Evolutionary conservation across 2,113 vertebrate genomes (phyloP).

Genomic region (Sturnira hondurensis): DNA sequence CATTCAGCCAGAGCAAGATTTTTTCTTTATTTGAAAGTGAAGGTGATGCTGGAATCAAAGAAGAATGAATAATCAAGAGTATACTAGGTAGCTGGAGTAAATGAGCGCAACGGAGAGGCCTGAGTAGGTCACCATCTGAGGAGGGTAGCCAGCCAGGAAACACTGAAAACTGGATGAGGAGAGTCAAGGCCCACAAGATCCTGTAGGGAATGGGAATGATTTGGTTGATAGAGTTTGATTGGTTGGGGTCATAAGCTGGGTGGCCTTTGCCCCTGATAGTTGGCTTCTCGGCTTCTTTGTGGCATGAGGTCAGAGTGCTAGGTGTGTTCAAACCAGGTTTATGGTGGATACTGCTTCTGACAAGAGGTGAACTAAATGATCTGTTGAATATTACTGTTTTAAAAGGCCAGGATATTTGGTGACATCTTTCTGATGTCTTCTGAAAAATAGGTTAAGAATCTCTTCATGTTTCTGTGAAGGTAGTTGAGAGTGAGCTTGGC

Average conservation of each 20-base stretch:
- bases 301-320: not conserved
- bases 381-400: not conserved
- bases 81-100: not conserved
- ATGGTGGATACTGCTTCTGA: not conserved
- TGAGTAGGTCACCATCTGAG: not conserved
- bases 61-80: not conserved
- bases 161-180: not conserved
- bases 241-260: not conserved
- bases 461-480: not conserved
- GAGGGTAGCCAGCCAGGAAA: not conserved
- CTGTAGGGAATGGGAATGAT: not conserved
- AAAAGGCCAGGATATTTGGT: not conserved
- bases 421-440: not conserved
- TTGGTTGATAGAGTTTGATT: not conserved
- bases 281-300: not conserved
- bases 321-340: not conserved
- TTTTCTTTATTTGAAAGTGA: not conserved
- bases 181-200: not conserved
- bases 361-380: not conserved
- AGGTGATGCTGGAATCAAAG: not conserved
- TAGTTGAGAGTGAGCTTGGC: not conserved
- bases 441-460: not conserved
- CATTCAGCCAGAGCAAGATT: not conserved
- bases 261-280: not conserved
- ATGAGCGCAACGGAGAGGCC: not conserved